Base-by-base conservation (phyloP, 2,888 invertebrate species). In the Stenchaetothrips biformis region DNA sequence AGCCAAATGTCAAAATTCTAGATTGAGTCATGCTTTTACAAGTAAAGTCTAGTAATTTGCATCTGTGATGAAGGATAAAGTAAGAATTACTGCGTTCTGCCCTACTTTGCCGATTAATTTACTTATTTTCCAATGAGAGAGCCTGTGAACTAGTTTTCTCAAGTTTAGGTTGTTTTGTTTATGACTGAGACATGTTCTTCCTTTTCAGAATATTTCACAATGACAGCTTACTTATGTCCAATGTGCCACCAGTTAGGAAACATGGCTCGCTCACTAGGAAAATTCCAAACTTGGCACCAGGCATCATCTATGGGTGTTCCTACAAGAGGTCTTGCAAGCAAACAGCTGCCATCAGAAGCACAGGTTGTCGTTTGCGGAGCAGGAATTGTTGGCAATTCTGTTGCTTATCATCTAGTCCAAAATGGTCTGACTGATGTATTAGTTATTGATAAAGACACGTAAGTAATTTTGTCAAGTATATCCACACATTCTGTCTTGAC, bases 361-460 rank as follows among this genome's bases (percentile, higher is more conserved):
- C 88, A 88, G 84, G 89, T 90, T 81, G 89, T 90, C 11, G 90
- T 90, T 82, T 90, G 90, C 81, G 90, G 93, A 78, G 92, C 92
- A 47, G 93, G 93, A n/a, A 89, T 92, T 27, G 90, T 93, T 59
- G 93, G 93, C 3, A 91, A 92, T 85, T 93, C 93, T 2, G 90
- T 93, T 16, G 94, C 94, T 8, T 94, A 93, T 85, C 93, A 94
- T 85, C 87, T 94, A 80, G 90, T 91, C 8, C 87, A 90, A 84
- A 89, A 90, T 84, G 93, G 93, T 0, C 92, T 91, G 90, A 90
- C 87, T 47, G 92, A 93, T 87, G 89, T 94, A 8, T 87, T 92
- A 1, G 89, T 94, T 7, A 85, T 94, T 81, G 94, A 94, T 84
- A 91, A 92, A 85, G 89, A 90, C 83, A 87, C 84, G 90, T 89